phyloP scores from a whole-genome alignment of 2,113 vertebrate genomes.

The Pelodiscus sinensis region DNA sequence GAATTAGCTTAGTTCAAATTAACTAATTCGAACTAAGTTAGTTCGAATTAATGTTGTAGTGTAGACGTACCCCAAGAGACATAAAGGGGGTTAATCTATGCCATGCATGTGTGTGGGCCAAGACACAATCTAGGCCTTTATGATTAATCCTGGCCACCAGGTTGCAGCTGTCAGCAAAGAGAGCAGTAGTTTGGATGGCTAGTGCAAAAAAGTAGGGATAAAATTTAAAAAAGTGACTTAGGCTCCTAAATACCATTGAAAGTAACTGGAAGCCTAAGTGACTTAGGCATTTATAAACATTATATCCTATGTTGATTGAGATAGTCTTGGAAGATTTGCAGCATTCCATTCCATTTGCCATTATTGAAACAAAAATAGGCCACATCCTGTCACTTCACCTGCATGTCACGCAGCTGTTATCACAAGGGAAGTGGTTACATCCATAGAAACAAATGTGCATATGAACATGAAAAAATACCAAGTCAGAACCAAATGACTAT shows the following conservation, averaged over 20 bases:
- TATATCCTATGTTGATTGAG: not conserved
- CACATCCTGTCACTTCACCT: not conserved
- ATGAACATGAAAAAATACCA: not conserved
- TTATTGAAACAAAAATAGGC: not conserved
- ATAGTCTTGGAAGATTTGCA: not conserved
- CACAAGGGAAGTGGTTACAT: not conserved
- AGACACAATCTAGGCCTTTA: not conserved
- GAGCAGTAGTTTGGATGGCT: not conserved
- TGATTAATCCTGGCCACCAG: not conserved
- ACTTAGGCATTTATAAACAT: no score
- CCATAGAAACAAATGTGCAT: not conserved
- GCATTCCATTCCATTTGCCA: no score
- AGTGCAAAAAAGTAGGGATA: not conserved
- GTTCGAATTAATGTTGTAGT: no score
- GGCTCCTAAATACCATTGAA: not conserved
- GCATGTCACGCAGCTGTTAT: not conserved
- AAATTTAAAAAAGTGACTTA: not conserved
- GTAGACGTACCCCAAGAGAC: not conserved
- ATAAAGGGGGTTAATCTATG: not conserved
- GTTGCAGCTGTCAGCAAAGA: not conserved
- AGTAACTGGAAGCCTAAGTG: no score
- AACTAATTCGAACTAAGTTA: no score
- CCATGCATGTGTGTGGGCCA: not conserved
- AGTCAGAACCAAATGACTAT: not conserved
- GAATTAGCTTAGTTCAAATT: no score